phyloP scores from a whole-genome alignment of 2,888 invertebrate genomes.

The Deilephila porcellus region DNA sequence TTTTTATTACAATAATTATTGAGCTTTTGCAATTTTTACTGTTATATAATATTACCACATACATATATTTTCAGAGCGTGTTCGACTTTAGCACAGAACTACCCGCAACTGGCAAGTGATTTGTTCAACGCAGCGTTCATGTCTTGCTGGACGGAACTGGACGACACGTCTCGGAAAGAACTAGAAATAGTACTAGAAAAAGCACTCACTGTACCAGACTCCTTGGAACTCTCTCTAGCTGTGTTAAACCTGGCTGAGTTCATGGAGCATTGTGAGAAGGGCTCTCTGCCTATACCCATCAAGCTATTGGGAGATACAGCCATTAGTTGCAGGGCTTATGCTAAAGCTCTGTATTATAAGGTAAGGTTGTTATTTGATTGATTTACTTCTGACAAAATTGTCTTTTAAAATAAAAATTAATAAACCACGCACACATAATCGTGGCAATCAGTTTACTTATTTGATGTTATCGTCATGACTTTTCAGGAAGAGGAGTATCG shows the following conservation, averaged over 20 bases:
- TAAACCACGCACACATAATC: neutral
- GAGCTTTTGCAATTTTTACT: no score
- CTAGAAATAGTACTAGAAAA: conserved; percentile 93
- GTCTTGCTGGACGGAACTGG: conserved; percentile 98
- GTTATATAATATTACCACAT: no score
- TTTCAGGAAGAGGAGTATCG: conserved; percentile 95
- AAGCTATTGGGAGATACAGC: conserved; percentile 96
- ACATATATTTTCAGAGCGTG: conserved; percentile 87
- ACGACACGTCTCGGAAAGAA: conserved; percentile 92
- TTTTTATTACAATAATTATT: no score
- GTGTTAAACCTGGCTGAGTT: conserved; percentile 99
- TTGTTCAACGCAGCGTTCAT: conserved; percentile 99
- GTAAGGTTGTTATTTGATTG: conserved; percentile 45
- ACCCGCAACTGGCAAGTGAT: conserved; percentile 96
- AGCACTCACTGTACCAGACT: conserved; percentile 95
- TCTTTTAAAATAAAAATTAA: neutral
- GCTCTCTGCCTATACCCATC: conserved; percentile 95
- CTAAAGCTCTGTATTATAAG: conserved; percentile 87
- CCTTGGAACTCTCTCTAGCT: conserved; percentile 97
- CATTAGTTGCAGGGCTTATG: conserved; percentile 93
- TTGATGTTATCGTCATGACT: conserved; percentile 19
- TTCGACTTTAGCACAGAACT: conserved; percentile 94
- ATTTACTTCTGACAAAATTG: neutral
- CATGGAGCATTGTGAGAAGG: conserved; percentile 99
- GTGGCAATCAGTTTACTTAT: neutral